Conservation (phyloP, 1,140 invertebrate species). For the Pseudomyrmex flavicornis region DNA sequence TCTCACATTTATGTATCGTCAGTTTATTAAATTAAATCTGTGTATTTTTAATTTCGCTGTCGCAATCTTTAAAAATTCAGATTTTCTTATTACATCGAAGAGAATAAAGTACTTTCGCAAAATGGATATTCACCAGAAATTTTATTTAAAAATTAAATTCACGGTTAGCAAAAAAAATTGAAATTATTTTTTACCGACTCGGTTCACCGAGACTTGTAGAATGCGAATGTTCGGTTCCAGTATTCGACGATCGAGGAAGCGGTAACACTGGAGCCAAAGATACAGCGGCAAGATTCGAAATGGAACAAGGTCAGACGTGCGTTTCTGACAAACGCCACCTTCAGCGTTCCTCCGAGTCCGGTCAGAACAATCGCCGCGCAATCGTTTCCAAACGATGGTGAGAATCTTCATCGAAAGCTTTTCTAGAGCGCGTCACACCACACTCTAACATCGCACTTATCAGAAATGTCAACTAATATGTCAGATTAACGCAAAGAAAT, state of each 20-base stretch:
- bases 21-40: neutral
- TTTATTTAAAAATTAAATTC: no score
- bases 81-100: neutral
- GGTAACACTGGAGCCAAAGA: slow-evolving; percentile 51
- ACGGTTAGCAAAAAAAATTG: neutral
- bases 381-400: slow-evolving; percentile 65
- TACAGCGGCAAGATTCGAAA: slow-evolving; percentile 86
- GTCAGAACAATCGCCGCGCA: slow-evolving; percentile 80
- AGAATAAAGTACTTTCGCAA: no score
- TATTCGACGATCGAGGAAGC: slow-evolving; percentile 55
- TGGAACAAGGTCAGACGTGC: slow-evolving; percentile 91
- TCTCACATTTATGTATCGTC: neutral
- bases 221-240: slow-evolving; percentile 45
- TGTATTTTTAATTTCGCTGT: neutral
- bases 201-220: neutral
- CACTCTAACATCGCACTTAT: no score
- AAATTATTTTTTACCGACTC: slow-evolving; percentile 23
- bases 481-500: no score
- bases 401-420: slow-evolving; percentile 12
- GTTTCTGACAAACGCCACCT: slow-evolving; percentile 88
- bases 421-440: neutral
- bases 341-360: slow-evolving; percentile 88
- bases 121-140: neutral
- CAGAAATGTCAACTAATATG: no score
- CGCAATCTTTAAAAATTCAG: slow-evolving; percentile 19